Conservation (phyloP, 2,797 vertebrate species). For the Cryptoprocta ferox region DNA sequence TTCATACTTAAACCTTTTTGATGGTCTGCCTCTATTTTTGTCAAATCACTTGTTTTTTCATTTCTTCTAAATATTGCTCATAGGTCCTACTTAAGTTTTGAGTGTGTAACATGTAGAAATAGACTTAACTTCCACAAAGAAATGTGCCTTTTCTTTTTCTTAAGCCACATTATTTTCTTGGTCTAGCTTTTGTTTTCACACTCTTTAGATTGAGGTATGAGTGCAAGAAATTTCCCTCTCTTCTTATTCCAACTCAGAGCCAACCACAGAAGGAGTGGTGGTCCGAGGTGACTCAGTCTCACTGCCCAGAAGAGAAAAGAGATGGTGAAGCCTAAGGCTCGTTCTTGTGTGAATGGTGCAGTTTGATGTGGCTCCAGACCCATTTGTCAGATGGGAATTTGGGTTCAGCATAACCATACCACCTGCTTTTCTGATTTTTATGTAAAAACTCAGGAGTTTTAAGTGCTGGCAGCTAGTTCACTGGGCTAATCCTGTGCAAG, state of each 20-base stretch:
- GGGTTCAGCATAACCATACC: not conserved
- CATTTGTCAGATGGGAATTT: not conserved
- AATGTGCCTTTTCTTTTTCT: not conserved
- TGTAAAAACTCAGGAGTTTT: not conserved
- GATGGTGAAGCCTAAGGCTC: not conserved
- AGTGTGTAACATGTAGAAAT: not conserved
- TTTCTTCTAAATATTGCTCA: not conserved
- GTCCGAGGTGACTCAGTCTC: not conserved
- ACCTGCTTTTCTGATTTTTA: not conserved
- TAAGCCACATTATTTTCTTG: not conserved
- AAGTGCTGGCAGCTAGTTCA: not conserved
- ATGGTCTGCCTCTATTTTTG: not conserved
- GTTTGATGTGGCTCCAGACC: not conserved
- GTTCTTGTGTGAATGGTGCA: not conserved
- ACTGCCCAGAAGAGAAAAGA: too few species aligned
- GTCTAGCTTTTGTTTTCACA: slow-evolving; percentile 14
- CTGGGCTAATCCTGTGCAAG: not conserved
- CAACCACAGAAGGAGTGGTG: not conserved
- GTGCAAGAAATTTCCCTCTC: not conserved
- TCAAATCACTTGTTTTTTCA: not conserved
- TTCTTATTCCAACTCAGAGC: not conserved
- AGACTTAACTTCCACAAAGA: not conserved
- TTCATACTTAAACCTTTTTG: not conserved
- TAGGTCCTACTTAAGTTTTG: not conserved
- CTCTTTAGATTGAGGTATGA: not conserved